These are phyloP conservation scores for Drosophila seguyi DNA, from an alignment of 1,140 invertebrate species.

Conservation along the genomic window DNA sequence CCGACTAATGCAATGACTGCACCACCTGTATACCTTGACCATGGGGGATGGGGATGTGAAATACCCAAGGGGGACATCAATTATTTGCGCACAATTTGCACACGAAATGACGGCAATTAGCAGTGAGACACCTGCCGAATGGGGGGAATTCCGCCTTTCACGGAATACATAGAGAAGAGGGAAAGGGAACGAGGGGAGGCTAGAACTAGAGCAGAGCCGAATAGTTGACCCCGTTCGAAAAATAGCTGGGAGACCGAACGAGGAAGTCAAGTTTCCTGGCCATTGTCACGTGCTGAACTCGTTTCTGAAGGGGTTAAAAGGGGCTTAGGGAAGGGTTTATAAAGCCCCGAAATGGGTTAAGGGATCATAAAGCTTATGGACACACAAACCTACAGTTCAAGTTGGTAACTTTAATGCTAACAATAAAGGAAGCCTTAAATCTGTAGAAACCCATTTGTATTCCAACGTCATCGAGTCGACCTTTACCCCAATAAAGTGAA, in stretches of 20 bases:
- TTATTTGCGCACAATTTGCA: constrained; percentile 68
- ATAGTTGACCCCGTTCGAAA: constrained; percentile 46
- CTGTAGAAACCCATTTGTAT: neutral
- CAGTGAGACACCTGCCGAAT: constrained; percentile 51
- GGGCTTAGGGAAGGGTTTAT: neutral
- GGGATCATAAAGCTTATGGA: neutral
- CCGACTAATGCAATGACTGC: constrained; percentile 29
- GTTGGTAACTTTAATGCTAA: neutral
- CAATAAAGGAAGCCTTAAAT: neutral
- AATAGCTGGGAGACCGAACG: constrained; percentile 25
- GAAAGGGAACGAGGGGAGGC: neutral
- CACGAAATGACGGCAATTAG: constrained; percentile 76
- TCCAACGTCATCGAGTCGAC: neutral
- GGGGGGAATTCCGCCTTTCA: constrained; percentile 33
- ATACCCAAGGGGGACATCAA: constrained; percentile 20
- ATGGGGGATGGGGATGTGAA: neutral
- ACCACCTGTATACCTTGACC: constrained; percentile 55
- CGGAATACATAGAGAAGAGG: neutral
- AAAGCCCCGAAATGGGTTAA: neutral
- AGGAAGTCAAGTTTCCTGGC: constrained; percentile 69
- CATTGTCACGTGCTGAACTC: constrained; percentile 72
- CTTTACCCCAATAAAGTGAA: constrained; percentile 20
- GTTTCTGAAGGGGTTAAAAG: constrained; percentile 30
- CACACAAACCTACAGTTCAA: neutral
- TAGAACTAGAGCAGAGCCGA: constrained; percentile 12